These are phyloP conservation scores for Tinamus major DNA, from an alignment of 2,797 vertebrate genomes.

Conservation along the genomic window DNA sequence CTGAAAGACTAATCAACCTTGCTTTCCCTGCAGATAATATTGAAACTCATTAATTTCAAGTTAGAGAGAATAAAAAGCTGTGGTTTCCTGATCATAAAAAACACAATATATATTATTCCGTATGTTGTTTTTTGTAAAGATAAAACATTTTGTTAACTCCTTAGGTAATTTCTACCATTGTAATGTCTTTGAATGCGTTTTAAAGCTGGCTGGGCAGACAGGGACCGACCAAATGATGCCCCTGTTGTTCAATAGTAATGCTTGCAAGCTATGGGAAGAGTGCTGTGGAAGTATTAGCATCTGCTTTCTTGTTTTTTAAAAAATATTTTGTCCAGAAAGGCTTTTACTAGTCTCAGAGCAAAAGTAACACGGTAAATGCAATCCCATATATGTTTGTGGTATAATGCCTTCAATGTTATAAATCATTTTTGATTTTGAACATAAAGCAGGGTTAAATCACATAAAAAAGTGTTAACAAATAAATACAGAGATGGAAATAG, in stretches of 20 bases:
- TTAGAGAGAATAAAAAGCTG: not conserved
- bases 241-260: not conserved
- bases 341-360: not conserved
- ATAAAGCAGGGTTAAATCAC: not conserved
- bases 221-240: not conserved
- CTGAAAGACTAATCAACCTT: not conserved
- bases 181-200: not conserved
- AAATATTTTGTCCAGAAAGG: not conserved
- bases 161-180: not conserved
- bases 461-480: not conserved
- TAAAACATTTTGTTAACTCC: not conserved
- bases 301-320: not conserved
- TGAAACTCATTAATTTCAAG: not conserved
- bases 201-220: not conserved
- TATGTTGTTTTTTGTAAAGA: not conserved
- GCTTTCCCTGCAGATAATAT: constrained; percentile 1
- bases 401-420: not conserved
- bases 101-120: not conserved
- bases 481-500: not conserved
- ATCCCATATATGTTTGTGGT: rapidly evolving
- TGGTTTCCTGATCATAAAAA: not conserved
- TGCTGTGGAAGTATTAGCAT: not conserved
- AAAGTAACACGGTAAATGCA: not conserved
- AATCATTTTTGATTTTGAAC: not conserved
- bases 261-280: not conserved